Percentiles rank a stretch among this genome's conserved stretches.
These are phyloP conservation scores for Oreochromis mossambicus DNA, from an alignment of 2,797 vertebrate genomes.

Conservation along the genomic window DNA sequence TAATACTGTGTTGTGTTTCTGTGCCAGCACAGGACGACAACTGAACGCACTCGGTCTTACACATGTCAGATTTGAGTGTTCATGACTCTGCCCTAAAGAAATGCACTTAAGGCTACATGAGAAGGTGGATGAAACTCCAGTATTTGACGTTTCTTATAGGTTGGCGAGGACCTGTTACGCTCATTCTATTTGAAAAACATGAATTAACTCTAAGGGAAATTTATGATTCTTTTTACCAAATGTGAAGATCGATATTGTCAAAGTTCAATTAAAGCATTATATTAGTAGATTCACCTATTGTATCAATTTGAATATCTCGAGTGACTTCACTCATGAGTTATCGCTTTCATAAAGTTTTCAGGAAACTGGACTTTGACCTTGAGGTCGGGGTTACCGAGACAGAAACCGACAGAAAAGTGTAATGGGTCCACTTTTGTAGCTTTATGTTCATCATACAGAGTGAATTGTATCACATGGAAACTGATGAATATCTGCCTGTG, in stretches of 20 bases:
- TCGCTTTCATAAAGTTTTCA: background rate
- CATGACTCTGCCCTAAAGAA: background rate
- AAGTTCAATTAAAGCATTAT: background rate
- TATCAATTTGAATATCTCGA: background rate
- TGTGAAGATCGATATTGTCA: rapidly evolving
- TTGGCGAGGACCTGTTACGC: rapidly evolving
- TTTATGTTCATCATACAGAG: background rate
- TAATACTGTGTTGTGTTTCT: background rate
- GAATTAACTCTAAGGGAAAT: background rate
- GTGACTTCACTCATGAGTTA: background rate
- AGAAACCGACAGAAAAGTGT: background rate
- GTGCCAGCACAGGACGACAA: background rate
- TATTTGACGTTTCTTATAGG: background rate
- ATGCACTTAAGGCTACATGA: background rate
- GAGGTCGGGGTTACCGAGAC: rapidly evolving
- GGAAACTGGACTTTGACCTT: background rate
- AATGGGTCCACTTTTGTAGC: background rate
- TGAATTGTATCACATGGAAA: background rate
- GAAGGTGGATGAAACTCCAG: background rate
- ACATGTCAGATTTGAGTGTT: background rate
- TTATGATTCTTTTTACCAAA: background rate
- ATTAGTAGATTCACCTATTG: background rate
- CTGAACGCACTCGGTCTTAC: too few relatives aligned
- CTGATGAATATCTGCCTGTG: background rate
- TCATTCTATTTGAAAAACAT: background rate